Conservation (phyloP, 2,113 vertebrate species). For the Pseudopodoces humilis region DNA sequence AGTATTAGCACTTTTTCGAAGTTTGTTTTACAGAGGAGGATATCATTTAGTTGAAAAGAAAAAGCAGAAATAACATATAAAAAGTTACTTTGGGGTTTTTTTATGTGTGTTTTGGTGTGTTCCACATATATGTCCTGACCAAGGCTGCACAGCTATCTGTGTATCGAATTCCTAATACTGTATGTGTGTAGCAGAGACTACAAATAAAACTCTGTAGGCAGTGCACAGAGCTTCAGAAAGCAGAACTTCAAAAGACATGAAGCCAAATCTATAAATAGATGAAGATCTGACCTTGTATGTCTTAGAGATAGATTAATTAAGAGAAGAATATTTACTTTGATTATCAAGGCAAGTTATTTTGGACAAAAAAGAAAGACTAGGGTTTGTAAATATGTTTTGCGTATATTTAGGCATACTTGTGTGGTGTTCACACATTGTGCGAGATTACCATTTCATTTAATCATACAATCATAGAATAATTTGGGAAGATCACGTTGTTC, state of each 20-base stretch:
- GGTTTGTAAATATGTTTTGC: not conserved
- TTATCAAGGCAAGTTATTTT: not conserved
- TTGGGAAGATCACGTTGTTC: not conserved
- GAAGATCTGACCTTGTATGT: not conserved
- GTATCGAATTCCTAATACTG: not conserved
- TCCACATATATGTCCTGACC: not conserved
- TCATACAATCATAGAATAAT: not conserved
- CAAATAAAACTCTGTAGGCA: not conserved
- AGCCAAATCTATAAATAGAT: not conserved
- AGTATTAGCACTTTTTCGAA: not conserved
- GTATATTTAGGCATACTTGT: not conserved
- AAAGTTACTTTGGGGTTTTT: not conserved
- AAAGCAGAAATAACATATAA: not conserved
- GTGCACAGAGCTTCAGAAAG: not conserved
- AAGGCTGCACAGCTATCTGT: not conserved
- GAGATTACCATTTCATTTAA: not conserved
- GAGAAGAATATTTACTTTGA: not conserved
- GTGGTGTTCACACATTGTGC: not conserved
- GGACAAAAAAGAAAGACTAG: not conserved
- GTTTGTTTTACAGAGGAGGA: not conserved
- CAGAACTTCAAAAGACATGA: not conserved
- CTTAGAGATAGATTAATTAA: not conserved
- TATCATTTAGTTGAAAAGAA: not conserved
- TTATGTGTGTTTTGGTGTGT: not conserved
- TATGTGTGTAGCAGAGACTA: not conserved